A percentile compares a stretch with the other conserved stretches of the same genome.
These are phyloP conservation scores for Gouania willdenowi DNA, from an alignment of 2,797 vertebrate genomes.

Conservation along the genomic window DNA sequence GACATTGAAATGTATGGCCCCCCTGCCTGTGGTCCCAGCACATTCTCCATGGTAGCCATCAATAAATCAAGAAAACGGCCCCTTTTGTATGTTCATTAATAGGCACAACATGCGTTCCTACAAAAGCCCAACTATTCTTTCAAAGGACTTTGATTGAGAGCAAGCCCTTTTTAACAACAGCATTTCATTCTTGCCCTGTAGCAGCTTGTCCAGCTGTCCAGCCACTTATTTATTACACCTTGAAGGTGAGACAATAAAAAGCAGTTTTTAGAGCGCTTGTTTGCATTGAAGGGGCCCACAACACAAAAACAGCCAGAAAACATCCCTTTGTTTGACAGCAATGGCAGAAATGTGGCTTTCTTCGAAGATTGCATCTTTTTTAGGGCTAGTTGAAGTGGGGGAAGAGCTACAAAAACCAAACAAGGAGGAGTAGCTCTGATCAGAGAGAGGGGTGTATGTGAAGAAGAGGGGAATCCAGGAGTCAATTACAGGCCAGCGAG, in stretches of 20 bases:
- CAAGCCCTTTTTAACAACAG: slow-evolving; percentile 83
- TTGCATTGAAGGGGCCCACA: slow-evolving; percentile 83
- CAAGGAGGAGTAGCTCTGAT: slow-evolving; percentile 42
- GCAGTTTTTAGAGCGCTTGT: slow-evolving; percentile 82
- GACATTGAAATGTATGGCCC: slow-evolving; percentile 19
- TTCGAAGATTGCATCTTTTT: slow-evolving; percentile 41
- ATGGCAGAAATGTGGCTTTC: slow-evolving; percentile 27
- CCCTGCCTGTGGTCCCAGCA: slow-evolving; percentile 73
- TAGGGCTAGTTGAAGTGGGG: slow-evolving; percentile 44
- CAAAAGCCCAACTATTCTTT: slow-evolving; percentile 90
- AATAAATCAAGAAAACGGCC: slow-evolving; percentile 91
- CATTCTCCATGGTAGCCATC: slow-evolving; percentile 82
- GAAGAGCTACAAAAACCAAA: slow-evolving; percentile 68
- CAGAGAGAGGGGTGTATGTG: slow-evolving; percentile 28
- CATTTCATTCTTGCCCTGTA: slow-evolving; percentile 90
- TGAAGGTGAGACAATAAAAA: slow-evolving; percentile 87
- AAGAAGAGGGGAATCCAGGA: slow-evolving; percentile 38
- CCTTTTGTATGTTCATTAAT: slow-evolving; percentile 94
- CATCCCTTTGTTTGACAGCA: slow-evolving; percentile 52
- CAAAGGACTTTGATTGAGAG: slow-evolving; percentile 94
- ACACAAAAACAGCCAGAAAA: slow-evolving; percentile 58
- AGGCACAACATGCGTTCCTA: slow-evolving; percentile 93
- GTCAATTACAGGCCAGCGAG: slow-evolving; percentile 53
- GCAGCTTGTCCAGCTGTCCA: slow-evolving; percentile 90
- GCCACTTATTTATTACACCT: slow-evolving; percentile 88